Evolutionary conservation across 2,113 vertebrate genomes (phyloP).

Genomic region (Tetrax tetrax): DNA sequence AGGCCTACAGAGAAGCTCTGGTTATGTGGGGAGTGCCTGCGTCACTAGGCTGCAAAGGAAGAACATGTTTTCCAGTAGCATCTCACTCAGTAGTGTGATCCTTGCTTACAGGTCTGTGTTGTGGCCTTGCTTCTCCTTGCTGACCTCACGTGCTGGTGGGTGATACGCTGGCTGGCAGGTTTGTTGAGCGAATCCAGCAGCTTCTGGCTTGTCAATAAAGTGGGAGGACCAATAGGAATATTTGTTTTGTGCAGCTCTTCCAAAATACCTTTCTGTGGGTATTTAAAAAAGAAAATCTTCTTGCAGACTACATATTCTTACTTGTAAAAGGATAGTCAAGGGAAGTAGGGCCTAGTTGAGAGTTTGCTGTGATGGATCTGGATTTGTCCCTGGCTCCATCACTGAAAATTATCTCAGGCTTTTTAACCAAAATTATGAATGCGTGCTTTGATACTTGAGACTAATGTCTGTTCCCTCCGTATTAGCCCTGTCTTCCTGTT

Average conservation of each 20-base stretch:
- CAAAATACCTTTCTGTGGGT: neutral
- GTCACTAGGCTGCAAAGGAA: neutral
- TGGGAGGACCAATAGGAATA: neutral
- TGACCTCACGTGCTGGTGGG: neutral
- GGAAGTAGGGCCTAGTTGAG: neutral
- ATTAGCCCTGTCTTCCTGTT: neutral
- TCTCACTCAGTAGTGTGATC: neutral
- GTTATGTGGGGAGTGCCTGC: neutral
- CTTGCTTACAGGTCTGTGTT: neutral
- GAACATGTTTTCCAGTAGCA: neutral
- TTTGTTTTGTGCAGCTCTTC: neutral
- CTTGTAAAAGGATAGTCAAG: neutral
- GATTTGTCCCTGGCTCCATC: neutral
- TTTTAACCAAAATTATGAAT: neutral
- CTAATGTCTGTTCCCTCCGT: neutral
- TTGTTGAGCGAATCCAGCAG: neutral
- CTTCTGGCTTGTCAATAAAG: neutral
- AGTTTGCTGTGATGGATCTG: neutral
- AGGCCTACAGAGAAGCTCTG: neutral
- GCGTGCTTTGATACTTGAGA: neutral
- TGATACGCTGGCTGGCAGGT: neutral
- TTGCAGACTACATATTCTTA: neutral
- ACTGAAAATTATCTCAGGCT: neutral
- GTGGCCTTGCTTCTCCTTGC: neutral
- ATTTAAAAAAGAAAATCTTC: neutral